Evolutionary conservation across 1,140 invertebrate genomes (phyloP).

Genomic region (Grapholita molesta): DNA sequence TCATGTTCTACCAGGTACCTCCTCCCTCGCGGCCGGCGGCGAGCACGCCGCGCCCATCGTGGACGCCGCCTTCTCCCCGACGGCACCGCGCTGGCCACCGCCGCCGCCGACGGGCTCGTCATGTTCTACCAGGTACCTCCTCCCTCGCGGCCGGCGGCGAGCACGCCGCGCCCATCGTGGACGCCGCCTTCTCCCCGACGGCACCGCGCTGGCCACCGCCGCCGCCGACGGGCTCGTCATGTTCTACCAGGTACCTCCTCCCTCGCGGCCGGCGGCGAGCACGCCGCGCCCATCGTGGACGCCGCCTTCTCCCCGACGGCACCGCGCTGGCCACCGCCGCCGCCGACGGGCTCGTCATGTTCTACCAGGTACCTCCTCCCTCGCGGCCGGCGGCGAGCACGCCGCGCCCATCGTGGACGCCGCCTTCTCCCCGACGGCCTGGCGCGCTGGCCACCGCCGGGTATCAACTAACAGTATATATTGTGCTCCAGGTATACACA

Average conservation of each 20-base stretch:
- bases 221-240: constrained; percentile 90
- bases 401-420: background rate
- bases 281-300: constrained; percentile 87
- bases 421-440: too few relatives aligned
- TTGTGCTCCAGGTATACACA: constrained; percentile 80
- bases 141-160: background rate
- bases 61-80: too few relatives aligned
- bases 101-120: constrained; percentile 87
- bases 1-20: constrained; percentile 91
- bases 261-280: constrained; percentile 60
- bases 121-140: constrained; percentile 90
- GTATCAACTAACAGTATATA: too few relatives aligned
- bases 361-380: constrained; percentile 86
- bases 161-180: background rate
- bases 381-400: background rate
- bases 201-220: background rate
- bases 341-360: constrained; percentile 90
- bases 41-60: background rate
- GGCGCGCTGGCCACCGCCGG: background rate
- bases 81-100: background rate
- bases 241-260: constrained; percentile 89
- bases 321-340: constrained; percentile 92
- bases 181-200: too few relatives aligned
- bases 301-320: constrained; percentile 93
- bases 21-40: background rate